Base-by-base conservation (phyloP, 1,140 invertebrate species). In the Battus philenor region DNA sequence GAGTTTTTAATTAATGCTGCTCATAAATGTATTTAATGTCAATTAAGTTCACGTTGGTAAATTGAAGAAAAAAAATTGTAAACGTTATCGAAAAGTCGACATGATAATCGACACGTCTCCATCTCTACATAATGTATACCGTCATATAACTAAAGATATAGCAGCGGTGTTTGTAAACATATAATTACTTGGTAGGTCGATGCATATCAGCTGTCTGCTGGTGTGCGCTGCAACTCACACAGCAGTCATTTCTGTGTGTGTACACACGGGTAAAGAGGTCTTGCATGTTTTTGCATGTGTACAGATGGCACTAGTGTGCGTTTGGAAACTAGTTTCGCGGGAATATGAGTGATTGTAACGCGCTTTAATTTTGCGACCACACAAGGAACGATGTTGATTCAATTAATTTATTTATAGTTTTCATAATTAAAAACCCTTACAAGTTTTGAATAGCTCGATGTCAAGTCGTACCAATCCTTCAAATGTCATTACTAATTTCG, bases 111-210 rank as follows among this genome's bases (percentile, higher is more conserved):
- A 29, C 24, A 47, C n/a, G 24, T 27, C 50, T 46, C 30, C 74
- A 67, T 68, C 74, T 60, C 77, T 77, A 64, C 33, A 39, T 18
- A 26, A 41, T 44, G 34, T 59, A 54, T 59, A 43, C 54, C 20
- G 44, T 43, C 47, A 50, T 54, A 52, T 39, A 62, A 51, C 57
- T 62, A 65, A 60, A 60, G 51, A 60, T 61, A 70, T 59, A 66
- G 54, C 53, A 54, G 41, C 44, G 29, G 58, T 75, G 76, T 77
- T 79, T 71, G 73, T 77, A 81, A 83, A 83, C 77, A 83, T 83
- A 81, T 83, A 83, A 81, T 83, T 83, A 83, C 71, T 76, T 67
- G 69, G 79, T 83, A 78, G 61, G 71, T 78, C 65, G 77, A 79
- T 81, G 77, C 74, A 79, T 83, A 83, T 81, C 79, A 68, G 49